Evolutionary conservation across 92 coral and sea anemone species (phyloP), one percentile per base, ranked within the genome.

Genomic region (Zoanthus solanderi): DNA sequence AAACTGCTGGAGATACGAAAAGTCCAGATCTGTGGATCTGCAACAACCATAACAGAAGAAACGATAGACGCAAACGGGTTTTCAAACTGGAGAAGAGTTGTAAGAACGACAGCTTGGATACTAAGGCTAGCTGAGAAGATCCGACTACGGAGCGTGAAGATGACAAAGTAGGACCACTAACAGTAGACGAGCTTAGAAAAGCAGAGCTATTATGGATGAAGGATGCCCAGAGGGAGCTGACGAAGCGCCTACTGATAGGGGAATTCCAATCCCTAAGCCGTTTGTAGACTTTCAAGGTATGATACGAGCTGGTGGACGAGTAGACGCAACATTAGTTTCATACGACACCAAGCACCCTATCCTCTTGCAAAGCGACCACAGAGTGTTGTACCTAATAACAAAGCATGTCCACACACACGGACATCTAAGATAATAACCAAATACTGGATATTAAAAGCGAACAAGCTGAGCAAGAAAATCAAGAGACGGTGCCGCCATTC

Each of bases 261-360:
- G 85, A 90, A 83, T 92, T 92, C 89, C 54, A 82, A 82, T 82
- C 91, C 10, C 88, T 92, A 2, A 83, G 91, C 74, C 91, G 17
- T 90, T 83, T 31, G 76, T 71, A 46, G 90, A 90, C 45, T 83
- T 87, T 13, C 63, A 78, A 12, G 95, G 93, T 8, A 72, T 78
- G 17, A 76, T 87, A 30, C 65, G 88, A 80, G 95, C 76, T 28
- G 89, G 93, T 42, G 95, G 93, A 14, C 84, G 87, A 28, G 84
- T 87, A 30, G 92, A 87, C 57, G 77, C 84, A 71, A 87, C 93
- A 71, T 37, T 71, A 13, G 88, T 71, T 53, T 69, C 87, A 10
- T 87, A 87, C 52, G 69, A 87, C 29, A 50, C 61, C 61, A 87
- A 67, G 67, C 90, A 87, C 7, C 87, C 90, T 0, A 63, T 44